Evolutionary conservation across 2,888 invertebrate genomes (phyloP).

Genomic region (Blastobasis adustella): DNA sequence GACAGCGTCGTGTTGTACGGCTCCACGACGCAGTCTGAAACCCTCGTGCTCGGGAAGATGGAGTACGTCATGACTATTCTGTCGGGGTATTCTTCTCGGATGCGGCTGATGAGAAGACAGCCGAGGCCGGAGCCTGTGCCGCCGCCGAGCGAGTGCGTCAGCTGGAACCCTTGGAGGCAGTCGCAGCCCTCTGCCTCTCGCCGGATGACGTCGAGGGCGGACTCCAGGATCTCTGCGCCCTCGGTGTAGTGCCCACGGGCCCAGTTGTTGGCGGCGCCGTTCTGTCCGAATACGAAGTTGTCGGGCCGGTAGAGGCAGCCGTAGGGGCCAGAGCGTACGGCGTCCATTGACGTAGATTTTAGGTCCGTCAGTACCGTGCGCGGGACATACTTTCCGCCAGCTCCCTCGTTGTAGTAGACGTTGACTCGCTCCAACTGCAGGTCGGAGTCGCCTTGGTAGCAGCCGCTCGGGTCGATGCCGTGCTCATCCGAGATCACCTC

Average conservation of each 20-base stretch:
- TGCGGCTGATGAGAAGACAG: conserved; percentile 86
- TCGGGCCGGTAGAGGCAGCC: conserved; percentile 91
- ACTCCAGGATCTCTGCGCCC: conserved; percentile 90
- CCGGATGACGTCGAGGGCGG: conserved; percentile 85
- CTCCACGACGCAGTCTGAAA: conserved; percentile 77
- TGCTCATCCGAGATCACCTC: conserved; percentile 87
- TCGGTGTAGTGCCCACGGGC: conserved; percentile 91
- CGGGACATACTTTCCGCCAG: conserved; percentile 65
- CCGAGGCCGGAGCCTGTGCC: conserved; percentile 69
- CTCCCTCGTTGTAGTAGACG: conserved; percentile 85
- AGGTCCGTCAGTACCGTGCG: conserved; percentile 59
- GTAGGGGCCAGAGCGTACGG: conserved; percentile 88
- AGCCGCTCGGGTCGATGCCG: conserved; percentile 82
- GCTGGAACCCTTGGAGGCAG: conserved; percentile 90
- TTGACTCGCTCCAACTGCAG: conserved; percentile 84
- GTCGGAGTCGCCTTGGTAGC: conserved; percentile 81
- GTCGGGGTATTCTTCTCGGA: conserved; percentile 93
- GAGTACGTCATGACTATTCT: conserved; percentile 88
- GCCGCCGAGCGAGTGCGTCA: conserved; percentile 81
- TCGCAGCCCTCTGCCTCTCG: conserved; percentile 93
- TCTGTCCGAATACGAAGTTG: conserved; percentile 87
- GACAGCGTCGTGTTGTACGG: conserved; percentile 92
- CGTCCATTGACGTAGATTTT: conserved; percentile 81
- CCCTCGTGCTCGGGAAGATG: conserved; percentile 87
- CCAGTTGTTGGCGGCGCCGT: conserved; percentile 66